Conservation (phyloP, 2,113 vertebrate genomes). For the Elaphurus davidianus region DNA sequence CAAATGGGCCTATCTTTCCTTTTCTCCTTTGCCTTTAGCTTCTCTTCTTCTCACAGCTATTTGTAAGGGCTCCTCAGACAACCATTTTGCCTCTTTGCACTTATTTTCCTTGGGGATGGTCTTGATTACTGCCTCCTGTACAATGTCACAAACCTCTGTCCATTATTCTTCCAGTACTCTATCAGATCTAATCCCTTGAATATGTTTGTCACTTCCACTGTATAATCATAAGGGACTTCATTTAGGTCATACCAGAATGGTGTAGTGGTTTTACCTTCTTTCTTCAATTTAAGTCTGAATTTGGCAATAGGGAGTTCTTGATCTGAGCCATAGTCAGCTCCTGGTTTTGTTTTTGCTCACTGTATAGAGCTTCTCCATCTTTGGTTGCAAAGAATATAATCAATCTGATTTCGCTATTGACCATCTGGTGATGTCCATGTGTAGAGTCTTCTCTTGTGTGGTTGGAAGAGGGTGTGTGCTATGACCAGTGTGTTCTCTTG, state of each 20-base stretch:
- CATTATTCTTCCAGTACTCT: background rate
- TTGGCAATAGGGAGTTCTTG: background rate
- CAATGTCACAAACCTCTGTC: background rate
- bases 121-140: background rate
- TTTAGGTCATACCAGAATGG: background rate
- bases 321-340: background rate
- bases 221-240: background rate
- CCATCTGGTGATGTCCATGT: background rate
- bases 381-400: background rate
- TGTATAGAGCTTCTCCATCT: background rate
- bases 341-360: background rate
- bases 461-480: background rate
- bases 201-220: background rate
- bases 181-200: background rate
- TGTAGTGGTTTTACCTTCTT: background rate
- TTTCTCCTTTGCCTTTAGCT: background rate
- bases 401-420: accelerated
- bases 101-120: background rate
- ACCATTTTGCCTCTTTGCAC: background rate
- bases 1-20: background rate
- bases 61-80: background rate
- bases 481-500: background rate
- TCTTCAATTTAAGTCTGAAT: background rate
- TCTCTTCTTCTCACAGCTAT: background rate
- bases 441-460: background rate